Percentiles rank a stretch among this genome's conserved stretches.
These are phyloP conservation scores for Porites lobata DNA, from an alignment of 92 coral and sea anemone species.

Conservation along the genomic window DNA sequence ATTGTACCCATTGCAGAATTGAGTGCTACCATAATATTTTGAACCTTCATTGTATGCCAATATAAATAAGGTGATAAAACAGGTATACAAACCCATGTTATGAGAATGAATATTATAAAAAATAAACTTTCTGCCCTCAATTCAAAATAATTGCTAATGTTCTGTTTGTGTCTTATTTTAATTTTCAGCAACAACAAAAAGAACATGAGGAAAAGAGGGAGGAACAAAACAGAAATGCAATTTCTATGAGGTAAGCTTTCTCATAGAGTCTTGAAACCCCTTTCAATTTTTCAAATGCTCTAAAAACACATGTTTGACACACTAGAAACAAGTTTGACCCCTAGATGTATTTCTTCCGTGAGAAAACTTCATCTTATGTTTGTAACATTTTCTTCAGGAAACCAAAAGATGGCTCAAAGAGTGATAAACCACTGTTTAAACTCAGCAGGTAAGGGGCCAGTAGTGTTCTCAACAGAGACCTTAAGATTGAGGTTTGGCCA, in stretches of 20 bases:
- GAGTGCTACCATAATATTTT: too few relatives aligned
- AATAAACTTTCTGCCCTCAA: too few relatives aligned
- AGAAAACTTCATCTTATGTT: neutral
- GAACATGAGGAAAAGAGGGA: slow-evolving; percentile 68
- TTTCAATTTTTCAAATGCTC: neutral
- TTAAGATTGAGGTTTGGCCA: too few relatives aligned
- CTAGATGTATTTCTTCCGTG: too few relatives aligned
- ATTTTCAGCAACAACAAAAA: slow-evolving; percentile 54
- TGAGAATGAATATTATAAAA: too few relatives aligned
- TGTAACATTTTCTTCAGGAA: slow-evolving; percentile 44
- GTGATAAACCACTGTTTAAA: slow-evolving; percentile 87
- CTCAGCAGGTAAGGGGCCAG: slow-evolving; percentile 81
- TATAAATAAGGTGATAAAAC: too few relatives aligned
- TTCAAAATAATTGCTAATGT: too few relatives aligned
- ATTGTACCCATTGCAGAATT: too few relatives aligned
- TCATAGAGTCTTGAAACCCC: neutral
- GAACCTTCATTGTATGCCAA: too few relatives aligned
- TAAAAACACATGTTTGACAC: neutral
- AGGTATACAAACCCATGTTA: too few relatives aligned
- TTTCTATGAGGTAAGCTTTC: slow-evolving; percentile 64
- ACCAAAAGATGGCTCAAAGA: slow-evolving; percentile 58
- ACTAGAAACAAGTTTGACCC: too few relatives aligned
- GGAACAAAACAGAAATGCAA: slow-evolving; percentile 69
- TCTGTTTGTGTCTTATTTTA: neutral
- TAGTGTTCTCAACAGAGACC: neutral